Base-by-base conservation (phyloP, 2,113 vertebrate species). In the Phaetusa simplex region DNA sequence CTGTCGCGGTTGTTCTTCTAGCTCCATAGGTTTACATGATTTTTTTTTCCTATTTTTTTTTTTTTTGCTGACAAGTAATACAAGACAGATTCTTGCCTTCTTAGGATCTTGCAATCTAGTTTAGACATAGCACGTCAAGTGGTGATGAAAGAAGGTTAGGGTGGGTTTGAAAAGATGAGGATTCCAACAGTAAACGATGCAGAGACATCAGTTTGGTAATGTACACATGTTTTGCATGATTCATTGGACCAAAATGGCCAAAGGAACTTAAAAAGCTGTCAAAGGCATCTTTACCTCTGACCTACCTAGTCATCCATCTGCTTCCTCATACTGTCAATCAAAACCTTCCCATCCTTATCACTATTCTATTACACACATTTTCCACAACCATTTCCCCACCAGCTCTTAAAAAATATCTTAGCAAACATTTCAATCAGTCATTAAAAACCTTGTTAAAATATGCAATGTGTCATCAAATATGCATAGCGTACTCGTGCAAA, bases 401-500 rank as follows among this genome's bases (percentile, higher is more conserved):
- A 96, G 91, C 95, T 96, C 91, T 74, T 95, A 95, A 95, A 96
- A 97, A 97, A 95, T 95, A 95, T 93, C 97, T 94, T 86, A 97
- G 94, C 95, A 97, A 97, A 97, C 95, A 96, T 97, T 96, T 96
- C 96, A 97, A 96, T 97, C 97, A 96, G 97, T 96, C 95, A 97
- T 97, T 97, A 97, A 97, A 97, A 97, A 95, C 96, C 93, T 95
- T 97, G 97, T 97, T 97, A 97, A 97, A 97, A 96, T 97, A 97
- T 97, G 96, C 97, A 97, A 97, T 96, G 96, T 97, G 97, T 97
- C 96, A 97, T 97, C 97, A 95, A 96, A 97, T 97, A 96, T 97
- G 97, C 95, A 97, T 73, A 95, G 81, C 59, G 40, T 91, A 83
- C 95, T 94, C 81, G 72, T 98, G 95, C 96, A 97, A 97, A 94